These are phyloP conservation scores for Mellilla xanthometata DNA, from an alignment of 2,888 invertebrate genomes.

Conservation along the genomic window DNA sequence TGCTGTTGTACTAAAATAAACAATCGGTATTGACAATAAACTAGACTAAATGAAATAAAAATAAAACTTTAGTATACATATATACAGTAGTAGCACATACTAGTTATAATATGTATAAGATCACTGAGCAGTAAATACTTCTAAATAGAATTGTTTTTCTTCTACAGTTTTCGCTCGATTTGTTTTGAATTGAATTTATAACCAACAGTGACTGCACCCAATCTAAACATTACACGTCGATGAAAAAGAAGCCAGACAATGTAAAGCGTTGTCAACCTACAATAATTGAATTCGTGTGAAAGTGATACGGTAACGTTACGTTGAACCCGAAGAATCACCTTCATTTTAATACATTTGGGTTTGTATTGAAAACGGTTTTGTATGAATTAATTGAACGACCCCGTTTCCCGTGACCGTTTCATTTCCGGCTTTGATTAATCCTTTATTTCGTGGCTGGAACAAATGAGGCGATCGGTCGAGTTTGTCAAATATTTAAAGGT, in stretches of 20 bases:
- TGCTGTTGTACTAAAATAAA: too few species aligned
- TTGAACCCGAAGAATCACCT: conserved; percentile 6
- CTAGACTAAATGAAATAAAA: too few species aligned
- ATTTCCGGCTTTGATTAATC: conserved; percentile 29
- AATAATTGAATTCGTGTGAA: conserved; percentile 8
- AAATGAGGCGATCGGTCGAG: neutral
- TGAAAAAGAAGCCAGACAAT: conserved; percentile 1
- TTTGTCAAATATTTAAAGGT: conserved; percentile 1
- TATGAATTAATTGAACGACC: conserved; percentile 27
- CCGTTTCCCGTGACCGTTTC: conserved; percentile 23
- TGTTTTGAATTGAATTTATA: too few species aligned
- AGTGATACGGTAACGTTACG: conserved; percentile 1
- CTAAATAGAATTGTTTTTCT: too few species aligned
- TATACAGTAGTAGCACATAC: too few species aligned
- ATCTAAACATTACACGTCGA: neutral
- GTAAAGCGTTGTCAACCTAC: conserved; percentile 2
- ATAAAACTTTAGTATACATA: too few species aligned
- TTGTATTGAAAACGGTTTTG: conserved; percentile 26
- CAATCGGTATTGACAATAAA: too few species aligned
- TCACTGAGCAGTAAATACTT: too few species aligned
- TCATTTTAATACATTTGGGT: conserved; percentile 18
- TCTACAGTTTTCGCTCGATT: too few species aligned
- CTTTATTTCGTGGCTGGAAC: conserved; percentile 15
- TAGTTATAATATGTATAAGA: too few species aligned
- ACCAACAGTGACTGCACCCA: too few species aligned